A percentile compares a stretch with the other conserved stretches of the same genome.
phyloP scores from a whole-genome alignment of 2,113 vertebrate species.

The Chloroceryle aenea region DNA sequence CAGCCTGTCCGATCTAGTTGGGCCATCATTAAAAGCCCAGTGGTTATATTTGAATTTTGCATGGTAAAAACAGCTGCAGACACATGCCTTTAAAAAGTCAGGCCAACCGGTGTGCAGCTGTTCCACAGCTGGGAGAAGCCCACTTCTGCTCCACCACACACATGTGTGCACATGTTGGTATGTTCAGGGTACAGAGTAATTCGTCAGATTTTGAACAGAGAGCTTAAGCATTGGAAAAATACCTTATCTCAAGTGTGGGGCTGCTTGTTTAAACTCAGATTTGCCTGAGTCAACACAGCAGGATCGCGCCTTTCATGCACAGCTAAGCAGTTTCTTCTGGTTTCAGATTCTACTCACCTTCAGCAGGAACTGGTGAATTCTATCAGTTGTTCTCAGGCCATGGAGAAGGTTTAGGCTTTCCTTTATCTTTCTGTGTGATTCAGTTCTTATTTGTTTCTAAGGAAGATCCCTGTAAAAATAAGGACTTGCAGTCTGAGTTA shows the following conservation, averaged over 20 bases:
- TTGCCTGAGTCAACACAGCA: neutral
- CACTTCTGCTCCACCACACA: accelerated
- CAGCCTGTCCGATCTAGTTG: no score
- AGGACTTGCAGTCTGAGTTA: slow-evolving; percentile 39
- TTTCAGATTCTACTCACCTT: slow-evolving; percentile 15
- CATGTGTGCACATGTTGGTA: accelerated
- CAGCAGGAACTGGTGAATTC: neutral
- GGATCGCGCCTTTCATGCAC: neutral
- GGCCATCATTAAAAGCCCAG: neutral
- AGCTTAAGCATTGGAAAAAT: neutral
- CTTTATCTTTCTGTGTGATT: neutral
- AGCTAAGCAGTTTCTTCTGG: slow-evolving; percentile 11
- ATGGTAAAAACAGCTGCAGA: accelerated
- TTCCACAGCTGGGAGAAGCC: neutral
- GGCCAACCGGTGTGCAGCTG: accelerated
- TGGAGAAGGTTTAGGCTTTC: neutral
- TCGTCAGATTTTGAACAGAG: neutral
- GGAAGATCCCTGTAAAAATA: neutral
- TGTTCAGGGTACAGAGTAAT: accelerated
- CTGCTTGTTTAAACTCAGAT: neutral
- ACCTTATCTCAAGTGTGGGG: neutral
- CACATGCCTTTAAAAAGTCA: neutral
- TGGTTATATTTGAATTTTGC: neutral
- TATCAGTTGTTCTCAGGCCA: neutral
- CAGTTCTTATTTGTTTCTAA: neutral